phyloP scores from a whole-genome alignment of 2,113 vertebrate genomes.

The Indri indri region DNA sequence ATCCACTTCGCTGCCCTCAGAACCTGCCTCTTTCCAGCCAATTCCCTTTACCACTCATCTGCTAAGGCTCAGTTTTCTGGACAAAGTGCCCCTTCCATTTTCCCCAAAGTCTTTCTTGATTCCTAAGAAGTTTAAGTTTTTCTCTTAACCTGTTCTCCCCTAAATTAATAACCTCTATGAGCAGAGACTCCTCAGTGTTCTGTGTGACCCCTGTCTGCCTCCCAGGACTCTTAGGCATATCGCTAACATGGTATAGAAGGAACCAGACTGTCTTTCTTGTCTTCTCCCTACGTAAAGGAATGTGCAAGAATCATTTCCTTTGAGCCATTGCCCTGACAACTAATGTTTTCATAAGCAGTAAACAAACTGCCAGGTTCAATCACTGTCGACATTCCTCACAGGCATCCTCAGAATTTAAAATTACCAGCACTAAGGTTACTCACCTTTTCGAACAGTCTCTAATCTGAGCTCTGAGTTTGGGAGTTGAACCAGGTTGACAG shows the following conservation, averaged over 20 bases:
- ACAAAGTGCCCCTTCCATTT: background rate
- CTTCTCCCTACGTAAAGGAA: background rate
- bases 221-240: background rate
- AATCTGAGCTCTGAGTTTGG: background rate
- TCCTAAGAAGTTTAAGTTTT: background rate
- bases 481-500: background rate
- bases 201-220: background rate
- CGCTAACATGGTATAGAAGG: background rate
- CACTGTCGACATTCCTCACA: background rate
- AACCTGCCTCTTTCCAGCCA: background rate
- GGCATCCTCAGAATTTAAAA: background rate
- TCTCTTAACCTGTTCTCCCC: background rate
- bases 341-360: slow-evolving; percentile 13
- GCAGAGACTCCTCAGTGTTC: background rate
- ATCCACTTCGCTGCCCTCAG: background rate
- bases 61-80: background rate
- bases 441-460: background rate
- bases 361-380: background rate
- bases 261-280: background rate
- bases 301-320: background rate
- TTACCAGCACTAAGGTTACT: background rate
- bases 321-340: background rate
- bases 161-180: background rate
- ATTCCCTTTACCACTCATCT: background rate
- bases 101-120: background rate